These are phyloP conservation scores for Pristionchus arcanus DNA, from an alignment of 2,888 invertebrate species.

Conservation along the genomic window DNA sequence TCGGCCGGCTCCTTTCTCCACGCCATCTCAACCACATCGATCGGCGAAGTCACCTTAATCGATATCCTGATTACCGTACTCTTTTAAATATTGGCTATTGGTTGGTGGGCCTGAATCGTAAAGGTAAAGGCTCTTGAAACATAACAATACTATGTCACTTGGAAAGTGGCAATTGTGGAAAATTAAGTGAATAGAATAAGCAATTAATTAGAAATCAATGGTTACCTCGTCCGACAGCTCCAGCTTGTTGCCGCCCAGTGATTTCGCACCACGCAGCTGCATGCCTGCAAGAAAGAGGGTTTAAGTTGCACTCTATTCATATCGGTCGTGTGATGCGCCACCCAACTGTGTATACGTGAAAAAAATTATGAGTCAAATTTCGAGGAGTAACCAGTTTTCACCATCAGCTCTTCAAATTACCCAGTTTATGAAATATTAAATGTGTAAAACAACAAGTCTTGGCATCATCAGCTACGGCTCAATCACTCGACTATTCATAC, in stretches of 20 bases:
- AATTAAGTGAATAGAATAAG: no score
- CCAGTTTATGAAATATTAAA: no score
- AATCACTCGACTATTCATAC: no score
- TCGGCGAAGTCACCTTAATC: not conserved
- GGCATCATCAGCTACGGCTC: no score
- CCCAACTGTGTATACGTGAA: no score
- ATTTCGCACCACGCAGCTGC: slow-evolving; percentile 96
- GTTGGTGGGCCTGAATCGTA: slow-evolving; percentile 50
- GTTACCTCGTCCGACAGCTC: slow-evolving; percentile 88
- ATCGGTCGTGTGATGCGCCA: no score
- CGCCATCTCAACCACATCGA: slow-evolving; percentile 50
- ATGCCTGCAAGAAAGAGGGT: slow-evolving; percentile 83
- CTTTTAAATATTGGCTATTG: not conserved
- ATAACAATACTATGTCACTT: not conserved
- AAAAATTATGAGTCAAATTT: no score
- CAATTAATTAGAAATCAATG: not conserved
- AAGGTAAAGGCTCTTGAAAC: slow-evolving; percentile 63
- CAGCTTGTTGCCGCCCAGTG: slow-evolving; percentile 90
- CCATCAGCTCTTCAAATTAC: no score
- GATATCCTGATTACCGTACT: not conserved
- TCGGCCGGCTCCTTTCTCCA: slow-evolving; percentile 80
- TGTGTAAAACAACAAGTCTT: no score
- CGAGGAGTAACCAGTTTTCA: no score
- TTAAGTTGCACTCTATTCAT: no score
- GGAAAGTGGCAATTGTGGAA: no score